Percentiles rank a stretch among this genome's conserved stretches.
phyloP scores from a whole-genome alignment of 2,113 vertebrate genomes.

The Neodon shergylaensis region DNA sequence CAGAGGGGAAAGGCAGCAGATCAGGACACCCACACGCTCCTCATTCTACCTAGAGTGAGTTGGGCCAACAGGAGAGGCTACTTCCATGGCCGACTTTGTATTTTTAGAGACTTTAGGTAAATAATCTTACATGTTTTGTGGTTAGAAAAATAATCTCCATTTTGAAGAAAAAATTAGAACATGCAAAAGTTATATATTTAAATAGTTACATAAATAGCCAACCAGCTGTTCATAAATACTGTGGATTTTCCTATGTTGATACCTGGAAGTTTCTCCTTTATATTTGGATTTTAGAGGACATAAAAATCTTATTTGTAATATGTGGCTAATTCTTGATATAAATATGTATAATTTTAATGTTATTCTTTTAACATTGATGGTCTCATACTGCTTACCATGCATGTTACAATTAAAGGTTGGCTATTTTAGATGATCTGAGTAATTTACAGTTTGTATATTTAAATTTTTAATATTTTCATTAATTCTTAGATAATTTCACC shows the following conservation, averaged over 20 bases:
- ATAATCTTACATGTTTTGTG: background rate
- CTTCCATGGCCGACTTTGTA: background rate
- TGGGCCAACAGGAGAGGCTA: background rate
- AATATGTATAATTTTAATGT: background rate
- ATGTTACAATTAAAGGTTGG: background rate
- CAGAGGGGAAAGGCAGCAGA: background rate
- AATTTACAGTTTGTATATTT: background rate
- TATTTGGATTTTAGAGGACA: background rate
- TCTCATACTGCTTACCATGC: accelerated
- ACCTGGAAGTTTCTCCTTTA: background rate
- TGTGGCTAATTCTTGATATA: background rate
- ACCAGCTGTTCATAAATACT: background rate
- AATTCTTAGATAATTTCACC: background rate
- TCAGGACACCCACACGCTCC: accelerated
- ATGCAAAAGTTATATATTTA: background rate
- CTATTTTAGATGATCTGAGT: background rate
- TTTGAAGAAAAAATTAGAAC: background rate
- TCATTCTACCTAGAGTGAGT: background rate
- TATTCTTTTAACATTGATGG: background rate
- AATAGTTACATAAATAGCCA: background rate
- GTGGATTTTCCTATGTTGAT: background rate
- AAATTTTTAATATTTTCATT: background rate
- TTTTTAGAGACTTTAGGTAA: background rate
- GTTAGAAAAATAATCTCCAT: background rate
- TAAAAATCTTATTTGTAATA: background rate